Conservation (phyloP, 2,797 vertebrate species). For the Takifugu rubripes region DNA sequence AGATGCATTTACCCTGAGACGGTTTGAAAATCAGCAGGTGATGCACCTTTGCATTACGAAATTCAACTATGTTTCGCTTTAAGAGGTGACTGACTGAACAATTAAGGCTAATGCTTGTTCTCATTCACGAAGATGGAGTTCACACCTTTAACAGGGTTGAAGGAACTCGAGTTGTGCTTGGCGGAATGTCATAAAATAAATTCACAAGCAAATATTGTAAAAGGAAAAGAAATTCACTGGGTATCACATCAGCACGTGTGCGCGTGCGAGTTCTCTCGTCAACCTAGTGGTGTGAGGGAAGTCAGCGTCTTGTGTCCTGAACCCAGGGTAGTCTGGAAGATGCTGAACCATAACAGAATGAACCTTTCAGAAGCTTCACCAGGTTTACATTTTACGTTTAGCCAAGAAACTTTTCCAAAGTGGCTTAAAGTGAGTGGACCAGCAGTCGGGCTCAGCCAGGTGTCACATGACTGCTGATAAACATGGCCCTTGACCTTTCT, state of each 20-base stretch:
- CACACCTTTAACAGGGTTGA: too few relatives aligned
- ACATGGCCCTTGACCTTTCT: constrained; percentile 18
- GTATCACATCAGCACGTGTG: constrained; percentile 7
- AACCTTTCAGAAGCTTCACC: constrained; percentile 55
- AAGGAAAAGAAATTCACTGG: constrained; percentile 15
- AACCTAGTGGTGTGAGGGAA: constrained; percentile 3
- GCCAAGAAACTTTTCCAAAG: constrained; percentile 58
- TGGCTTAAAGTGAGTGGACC: constrained; percentile 54
- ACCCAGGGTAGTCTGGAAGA: constrained; percentile 11
- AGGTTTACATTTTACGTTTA: constrained; percentile 51
- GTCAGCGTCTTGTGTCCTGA: constrained; percentile 6
- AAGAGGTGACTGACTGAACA: too few relatives aligned
- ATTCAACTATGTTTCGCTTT: too few relatives aligned
- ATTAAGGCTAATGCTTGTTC: too few relatives aligned
- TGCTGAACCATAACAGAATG: constrained; percentile 38
- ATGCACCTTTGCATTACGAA: too few relatives aligned
- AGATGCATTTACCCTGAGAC: not conserved
- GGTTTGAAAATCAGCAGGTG: too few relatives aligned
- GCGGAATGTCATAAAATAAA: not conserved
- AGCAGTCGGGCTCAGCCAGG: constrained; percentile 18
- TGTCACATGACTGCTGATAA: constrained; percentile 19
- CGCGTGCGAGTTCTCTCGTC: constrained; percentile 5
- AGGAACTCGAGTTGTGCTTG: not conserved
- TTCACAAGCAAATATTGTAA: not conserved
- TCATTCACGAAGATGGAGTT: too few relatives aligned